Base-by-base conservation (phyloP, 2,113 vertebrate genomes). In the Spizaetus ornatus region DNA sequence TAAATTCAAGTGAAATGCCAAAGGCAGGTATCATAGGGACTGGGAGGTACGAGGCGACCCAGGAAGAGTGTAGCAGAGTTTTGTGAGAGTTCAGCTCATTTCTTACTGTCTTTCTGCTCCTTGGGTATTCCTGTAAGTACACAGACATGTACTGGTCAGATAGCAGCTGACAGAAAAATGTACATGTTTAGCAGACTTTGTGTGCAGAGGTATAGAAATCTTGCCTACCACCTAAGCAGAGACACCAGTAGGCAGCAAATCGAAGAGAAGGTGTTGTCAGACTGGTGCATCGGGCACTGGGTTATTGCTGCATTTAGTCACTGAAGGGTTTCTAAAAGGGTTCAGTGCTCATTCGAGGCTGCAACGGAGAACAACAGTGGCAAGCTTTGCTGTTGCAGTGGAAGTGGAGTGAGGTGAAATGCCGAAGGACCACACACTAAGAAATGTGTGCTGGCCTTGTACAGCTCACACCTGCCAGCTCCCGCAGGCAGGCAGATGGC, bases 281-380 rank as follows among this genome's bases (percentile, higher is more conserved):
- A 2, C 14, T 3, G 36, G 23, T 20, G 45, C 29, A 2, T 22
- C 19, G 1, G 1, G 36, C 55, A 1, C 48, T 4, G 52, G 19
- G 55, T 36, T 52, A 40, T 5, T 8, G 63, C 85, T 65, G 69
- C 22, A 1, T 29, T 70, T 13, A 18, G 74, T 36, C 50, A 20
- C 1, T 10, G 48, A 50, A 26, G 69, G 50, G 74, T n/a, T 85
- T 43, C 19, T 13, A 0, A 7, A 48, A 27, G 70, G 48, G 38
- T 16, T 92, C 69, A 4, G 36, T 18, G 21, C 86, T 61, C n/a
- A 5, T n/a, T 7, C 0, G 16, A 42, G 53, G 9, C 66, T 2
- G 12, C 45, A 29, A 6, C 0, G 16, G 69, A 23, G 65, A 4
- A 6, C 0, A 7, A 7, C 32, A 22, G 45, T 0, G 38, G 8